These are phyloP conservation scores for Mimachlamys varia DNA, from an alignment of 2,888 invertebrate genomes.

Conservation along the genomic window DNA sequence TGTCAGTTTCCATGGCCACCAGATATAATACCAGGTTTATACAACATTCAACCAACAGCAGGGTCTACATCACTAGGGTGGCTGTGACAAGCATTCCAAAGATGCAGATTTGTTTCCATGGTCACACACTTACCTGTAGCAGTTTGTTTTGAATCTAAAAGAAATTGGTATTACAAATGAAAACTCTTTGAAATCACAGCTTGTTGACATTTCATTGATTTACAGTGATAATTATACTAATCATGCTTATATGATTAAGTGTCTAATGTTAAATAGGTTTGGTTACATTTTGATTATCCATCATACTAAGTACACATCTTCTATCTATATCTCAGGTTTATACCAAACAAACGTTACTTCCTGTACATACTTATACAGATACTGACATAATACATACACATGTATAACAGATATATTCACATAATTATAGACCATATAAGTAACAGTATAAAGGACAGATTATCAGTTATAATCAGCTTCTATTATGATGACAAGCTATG, in stretches of 20 bases:
- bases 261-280: background rate
- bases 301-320: no score
- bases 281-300: no score
- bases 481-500: no score
- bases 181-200: background rate
- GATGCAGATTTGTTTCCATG: slow-evolving; percentile 41
- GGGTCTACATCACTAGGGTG: background rate
- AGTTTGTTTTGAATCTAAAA: slow-evolving; percentile 50
- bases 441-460: no score
- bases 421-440: no score
- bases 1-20: background rate
- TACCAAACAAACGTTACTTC: no score
- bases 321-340: no score
- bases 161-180: slow-evolving; percentile 6
- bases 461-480: no score
- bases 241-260: background rate
- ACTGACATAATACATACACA: no score
- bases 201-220: background rate
- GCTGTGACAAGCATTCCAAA: slow-evolving; percentile 32
- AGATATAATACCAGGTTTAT: background rate
- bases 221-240: background rate
- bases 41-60: slow-evolving; percentile 23
- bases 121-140: slow-evolving; percentile 47
- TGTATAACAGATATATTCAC: no score
- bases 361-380: no score